A percentile compares a stretch with the other conserved stretches of the same genome.
phyloP scores from a whole-genome alignment of 2,888 invertebrate genomes.

The Scrobipalpa atriplicella region DNA sequence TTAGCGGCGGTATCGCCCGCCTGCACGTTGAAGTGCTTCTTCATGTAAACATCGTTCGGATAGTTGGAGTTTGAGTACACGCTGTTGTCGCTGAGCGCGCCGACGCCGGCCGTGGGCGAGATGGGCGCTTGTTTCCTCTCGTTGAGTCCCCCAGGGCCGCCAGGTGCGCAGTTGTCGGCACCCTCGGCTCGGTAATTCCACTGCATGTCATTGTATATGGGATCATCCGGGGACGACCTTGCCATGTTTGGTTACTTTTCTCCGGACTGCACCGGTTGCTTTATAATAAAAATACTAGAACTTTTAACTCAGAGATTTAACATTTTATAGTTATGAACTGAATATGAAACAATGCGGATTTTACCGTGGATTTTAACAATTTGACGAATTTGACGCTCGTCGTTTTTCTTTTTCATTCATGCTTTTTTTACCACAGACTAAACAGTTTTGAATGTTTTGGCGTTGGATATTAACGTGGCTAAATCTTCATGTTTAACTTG shows the following conservation, averaged over 20 bases:
- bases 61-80: conserved; percentile 65
- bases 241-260: conserved; percentile 74
- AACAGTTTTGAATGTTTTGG: conserved; percentile 9
- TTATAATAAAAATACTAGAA: conserved; percentile 40
- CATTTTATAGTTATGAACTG: conserved; percentile 57
- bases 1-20: conserved; percentile 56
- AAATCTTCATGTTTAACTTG: too few species aligned
- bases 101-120: conserved; percentile 51
- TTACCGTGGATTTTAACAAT: conserved; percentile 70
- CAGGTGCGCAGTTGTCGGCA: conserved; percentile 66
- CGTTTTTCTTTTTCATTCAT: conserved; percentile 23
- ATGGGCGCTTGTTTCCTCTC: conserved; percentile 63
- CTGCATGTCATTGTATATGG: conserved; percentile 71
- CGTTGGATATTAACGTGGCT: not conserved
- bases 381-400: conserved; percentile 28
- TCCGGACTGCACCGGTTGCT: conserved; percentile 48
- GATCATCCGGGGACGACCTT: conserved; percentile 80
- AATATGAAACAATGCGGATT: conserved; percentile 50
- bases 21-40: conserved; percentile 67
- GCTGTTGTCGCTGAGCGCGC: conserved; percentile 62
- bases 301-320: conserved; percentile 62
- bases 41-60: conserved; percentile 67
- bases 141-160: conserved; percentile 58
- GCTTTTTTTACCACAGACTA: conserved; percentile 17
- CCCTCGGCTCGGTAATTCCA: conserved; percentile 75